These are phyloP conservation scores for Gila orcuttii DNA, from an alignment of 2,113 vertebrate genomes.

Conservation along the genomic window DNA sequence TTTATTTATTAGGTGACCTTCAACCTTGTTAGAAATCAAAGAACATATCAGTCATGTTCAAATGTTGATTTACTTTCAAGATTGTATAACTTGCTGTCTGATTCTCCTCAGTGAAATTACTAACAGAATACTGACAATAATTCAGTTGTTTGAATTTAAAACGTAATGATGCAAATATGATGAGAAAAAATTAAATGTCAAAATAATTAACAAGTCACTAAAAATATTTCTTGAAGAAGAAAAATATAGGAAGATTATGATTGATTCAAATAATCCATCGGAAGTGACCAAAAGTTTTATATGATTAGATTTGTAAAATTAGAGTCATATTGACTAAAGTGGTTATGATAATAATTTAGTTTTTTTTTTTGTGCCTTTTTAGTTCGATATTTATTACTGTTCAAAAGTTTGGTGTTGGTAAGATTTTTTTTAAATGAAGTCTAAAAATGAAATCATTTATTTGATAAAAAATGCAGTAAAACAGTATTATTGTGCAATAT, in stretches of 20 bases:
- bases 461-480: neutral
- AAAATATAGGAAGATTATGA: neutral
- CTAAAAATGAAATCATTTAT: neutral
- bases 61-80: neutral
- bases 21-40: neutral
- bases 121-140: neutral
- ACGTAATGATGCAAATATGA: neutral
- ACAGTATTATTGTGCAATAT: neutral
- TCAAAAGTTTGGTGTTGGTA: neutral
- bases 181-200: neutral
- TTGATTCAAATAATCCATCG: neutral
- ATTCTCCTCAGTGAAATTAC: neutral
- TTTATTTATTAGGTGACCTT: neutral
- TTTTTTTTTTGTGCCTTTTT: no score
- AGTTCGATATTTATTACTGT: no score
- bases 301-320: neutral
- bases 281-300: neutral
- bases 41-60: neutral
- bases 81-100: neutral
- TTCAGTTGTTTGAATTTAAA: neutral
- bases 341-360: no score
- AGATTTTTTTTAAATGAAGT: no score
- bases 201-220: neutral
- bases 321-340: neutral
- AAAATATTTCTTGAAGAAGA: neutral